Evolutionary conservation across 1,140 invertebrate genomes (phyloP), one percentile per base, ranked within the genome.

Genomic region (Conus betulinus): DNA sequence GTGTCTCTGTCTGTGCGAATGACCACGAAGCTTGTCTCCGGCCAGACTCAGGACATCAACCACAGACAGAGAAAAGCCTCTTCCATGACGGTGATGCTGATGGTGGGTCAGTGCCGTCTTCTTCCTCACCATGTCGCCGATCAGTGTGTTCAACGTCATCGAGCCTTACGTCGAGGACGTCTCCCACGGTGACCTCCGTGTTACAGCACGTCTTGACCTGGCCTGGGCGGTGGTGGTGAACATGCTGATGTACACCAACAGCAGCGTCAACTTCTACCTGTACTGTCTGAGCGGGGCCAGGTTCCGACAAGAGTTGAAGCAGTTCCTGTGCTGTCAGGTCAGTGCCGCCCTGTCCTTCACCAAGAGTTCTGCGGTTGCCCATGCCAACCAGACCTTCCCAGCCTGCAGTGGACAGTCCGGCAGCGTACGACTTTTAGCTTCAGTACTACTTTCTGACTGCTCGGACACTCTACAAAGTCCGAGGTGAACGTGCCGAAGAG

Each of bases 241-340:
- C 67, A 85, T 88, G 20, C 81, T 91, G 25, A 88, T 88, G 88
- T 91, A 90, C 86, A 90, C 87, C 27, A 91, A 91, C 87, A 89
- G 90, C 79, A 63, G 86, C 82, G 39, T 88, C 53, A 91, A 91
- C 87, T 91, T 91, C 79, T n/a, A 86, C 11, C 87, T 91, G 2
- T 91, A 91, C 76, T 91, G 90, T 76, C 25, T 89, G 13, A 84
- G 84, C 23, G 91, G 90, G 0, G 52, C 84, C 63, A 71, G 57
- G 79, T 91, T 91, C 82, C 71, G 91, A n/a, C 60, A 39, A 5
- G 87, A 90, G 74, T 20, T 79, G 13, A 71, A 71, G 67, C 67
- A n/a, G 67, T 71, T 1, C 4, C 67, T 71, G 67, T 71, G 67
- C 67, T 71, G 67, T 20, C 20, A n/a, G 13, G 20, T 71, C 67